Conservation (phyloP, 2,797 vertebrate genomes). For the Sorex maritimensis region DNA sequence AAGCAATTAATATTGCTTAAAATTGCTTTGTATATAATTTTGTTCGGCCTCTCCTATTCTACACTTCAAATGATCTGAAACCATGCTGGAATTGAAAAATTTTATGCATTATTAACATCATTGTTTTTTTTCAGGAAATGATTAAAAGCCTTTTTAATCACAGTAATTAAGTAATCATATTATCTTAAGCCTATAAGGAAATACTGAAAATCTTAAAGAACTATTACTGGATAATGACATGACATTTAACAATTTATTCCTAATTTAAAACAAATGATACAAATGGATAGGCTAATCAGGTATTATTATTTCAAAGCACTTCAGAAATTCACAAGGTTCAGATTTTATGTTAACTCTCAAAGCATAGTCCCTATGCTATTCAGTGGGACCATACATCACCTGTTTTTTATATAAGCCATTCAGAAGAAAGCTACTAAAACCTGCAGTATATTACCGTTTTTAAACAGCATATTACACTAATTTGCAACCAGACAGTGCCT, state of each 20-base stretch:
- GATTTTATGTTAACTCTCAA: slow-evolving; percentile 25
- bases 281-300: slow-evolving; percentile 66
- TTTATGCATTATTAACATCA: slow-evolving; percentile 57
- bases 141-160: slow-evolving; percentile 73
- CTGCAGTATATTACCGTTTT: not conserved
- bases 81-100: slow-evolving; percentile 37
- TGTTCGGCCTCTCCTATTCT: slow-evolving; percentile 47
- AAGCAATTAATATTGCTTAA: slow-evolving; percentile 5
- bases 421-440: slow-evolving; percentile 54
- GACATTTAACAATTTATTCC: slow-evolving; percentile 60
- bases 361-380: slow-evolving; percentile 28
- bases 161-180: slow-evolving; percentile 70
- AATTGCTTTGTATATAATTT: not conserved
- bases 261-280: slow-evolving; percentile 79
- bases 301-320: slow-evolving; percentile 56
- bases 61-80: slow-evolving; percentile 41
- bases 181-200: slow-evolving; percentile 58
- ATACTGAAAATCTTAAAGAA: slow-evolving; percentile 58
- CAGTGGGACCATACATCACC: not conserved
- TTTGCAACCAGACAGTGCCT: not conserved
- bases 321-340: slow-evolving; percentile 39
- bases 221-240: slow-evolving; percentile 24
- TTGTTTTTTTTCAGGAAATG: slow-evolving; percentile 52
- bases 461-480: not conserved
- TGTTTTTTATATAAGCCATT: not conserved